Percentiles rank a stretch among this genome's conserved stretches.
These are phyloP conservation scores for Chelonia mydas DNA, from an alignment of 2,797 vertebrate genomes.

Conservation along the genomic window DNA sequence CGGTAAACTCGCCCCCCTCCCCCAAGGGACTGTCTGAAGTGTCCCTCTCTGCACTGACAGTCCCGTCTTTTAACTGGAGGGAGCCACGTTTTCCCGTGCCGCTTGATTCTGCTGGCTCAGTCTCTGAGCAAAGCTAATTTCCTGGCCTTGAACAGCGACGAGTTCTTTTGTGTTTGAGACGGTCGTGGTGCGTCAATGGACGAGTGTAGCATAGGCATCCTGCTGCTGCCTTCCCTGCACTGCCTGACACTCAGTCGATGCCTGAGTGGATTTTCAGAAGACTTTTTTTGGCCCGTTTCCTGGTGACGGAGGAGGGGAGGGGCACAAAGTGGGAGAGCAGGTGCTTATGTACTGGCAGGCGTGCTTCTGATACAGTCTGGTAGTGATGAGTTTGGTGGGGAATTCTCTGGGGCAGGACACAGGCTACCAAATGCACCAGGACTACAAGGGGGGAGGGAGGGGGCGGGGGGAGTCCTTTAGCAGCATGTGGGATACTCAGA, in stretches of 20 bases:
- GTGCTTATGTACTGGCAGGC: not conserved
- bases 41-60: too few relatives aligned
- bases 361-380: not conserved
- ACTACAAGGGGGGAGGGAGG: not conserved
- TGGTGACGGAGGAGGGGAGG: not conserved
- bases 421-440: not conserved
- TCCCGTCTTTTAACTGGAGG: not conserved
- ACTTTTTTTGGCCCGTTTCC: too few relatives aligned
- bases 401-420: not conserved
- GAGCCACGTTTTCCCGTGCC: too few relatives aligned
- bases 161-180: not conserved
- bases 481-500: too few relatives aligned
- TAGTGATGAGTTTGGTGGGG: not conserved
- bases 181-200: not conserved
- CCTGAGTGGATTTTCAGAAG: not conserved
- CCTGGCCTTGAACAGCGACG: not conserved
- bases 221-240: not conserved
- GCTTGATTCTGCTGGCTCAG: too few relatives aligned
- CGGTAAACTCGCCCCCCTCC: not conserved
- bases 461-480: too few relatives aligned
- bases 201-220: not conserved
- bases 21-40: too few relatives aligned
- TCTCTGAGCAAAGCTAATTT: not conserved
- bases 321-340: not conserved
- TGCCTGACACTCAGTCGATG: not conserved